Evolutionary conservation across 2,888 invertebrate genomes (phyloP), one percentile per base, ranked within the genome.

Genomic region (Scrobipalpa costella): DNA sequence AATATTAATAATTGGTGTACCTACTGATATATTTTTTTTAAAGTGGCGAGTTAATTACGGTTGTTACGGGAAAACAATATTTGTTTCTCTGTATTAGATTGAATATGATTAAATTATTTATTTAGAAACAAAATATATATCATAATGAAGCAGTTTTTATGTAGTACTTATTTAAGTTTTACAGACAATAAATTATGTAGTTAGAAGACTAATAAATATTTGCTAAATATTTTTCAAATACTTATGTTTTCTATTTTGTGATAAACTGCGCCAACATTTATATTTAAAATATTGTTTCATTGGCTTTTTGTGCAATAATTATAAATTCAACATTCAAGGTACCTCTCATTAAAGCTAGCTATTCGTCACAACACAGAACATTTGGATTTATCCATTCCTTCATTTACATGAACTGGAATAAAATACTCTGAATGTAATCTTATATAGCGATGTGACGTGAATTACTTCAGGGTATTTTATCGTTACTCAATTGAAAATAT

Each of bases 341-440:
- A 57, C 17, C 17, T 33, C 19, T 38, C 9, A 11, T 38, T 57
- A 57, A 38, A 57, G 38, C 57, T 59, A 59, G 40, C n/a, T 40
- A 44, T 40, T 59, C n/a, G 27, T 59, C 59, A 59, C 59, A 59
- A 59, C 59, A 44, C 59, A 59, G 13, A 59, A 40, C 44, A 44
- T 21, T 44, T 15, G 21, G n/a, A 40, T 59, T 44, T 44, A 59
- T 59, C n/a, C 27, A 44, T 44, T 11, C 21, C n/a, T 44, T 15
- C 21, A 33, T 19, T 34, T 44, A 44, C 34, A 27, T 44, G 13
- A 27, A 19, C 0, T 57, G 27, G 19, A 38, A 57, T 36, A 57
- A 57, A 57, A 57, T 57, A 36, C 38, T 15, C 38, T 13, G 7
- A 21, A 49, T 21, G 11, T 52, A 27, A 13, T 21, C 21, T 8